Conservation (phyloP, 2,888 invertebrate genomes). For the Norana najaformis region DNA sequence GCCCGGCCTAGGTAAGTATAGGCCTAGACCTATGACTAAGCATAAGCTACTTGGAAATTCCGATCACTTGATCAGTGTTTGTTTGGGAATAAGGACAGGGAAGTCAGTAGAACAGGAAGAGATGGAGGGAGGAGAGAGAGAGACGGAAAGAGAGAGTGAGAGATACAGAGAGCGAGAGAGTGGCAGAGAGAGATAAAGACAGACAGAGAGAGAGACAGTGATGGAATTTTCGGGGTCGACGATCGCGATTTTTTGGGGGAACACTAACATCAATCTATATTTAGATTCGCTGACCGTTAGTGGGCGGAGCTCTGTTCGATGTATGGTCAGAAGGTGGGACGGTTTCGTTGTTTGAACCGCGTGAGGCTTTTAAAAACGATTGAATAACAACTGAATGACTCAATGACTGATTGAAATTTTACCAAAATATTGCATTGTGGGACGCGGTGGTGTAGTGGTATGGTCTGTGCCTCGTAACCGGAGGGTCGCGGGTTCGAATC, state of each 20-base stretch:
- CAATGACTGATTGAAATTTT: too few relatives aligned
- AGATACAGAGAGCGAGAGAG: too few relatives aligned
- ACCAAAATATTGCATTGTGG: too few relatives aligned
- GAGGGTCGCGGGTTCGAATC: too few relatives aligned
- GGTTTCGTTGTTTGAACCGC: not conserved
- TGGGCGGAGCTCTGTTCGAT: too few relatives aligned
- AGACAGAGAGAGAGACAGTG: too few relatives aligned
- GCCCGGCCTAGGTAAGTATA: not conserved
- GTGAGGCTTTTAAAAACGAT: slow-evolving; percentile 5
- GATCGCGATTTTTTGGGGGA: not conserved
- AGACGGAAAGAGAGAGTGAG: too few relatives aligned
- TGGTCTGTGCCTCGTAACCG: too few relatives aligned
- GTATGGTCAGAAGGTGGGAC: too few relatives aligned
- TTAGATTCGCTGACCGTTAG: not conserved
- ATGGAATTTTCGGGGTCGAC: not conserved
- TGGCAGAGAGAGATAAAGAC: too few relatives aligned
- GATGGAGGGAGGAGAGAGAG: not conserved
- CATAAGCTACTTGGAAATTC: not conserved
- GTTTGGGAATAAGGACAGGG: not conserved
- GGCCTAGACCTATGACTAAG: not conserved
- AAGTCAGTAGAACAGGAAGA: not conserved
- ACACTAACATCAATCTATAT: not conserved
- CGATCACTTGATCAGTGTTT: not conserved
- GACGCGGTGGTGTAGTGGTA: too few relatives aligned
- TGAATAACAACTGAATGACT: not conserved